A percentile compares a stretch with the other conserved stretches of the same genome.
Evolutionary conservation across 2,113 vertebrate species (phyloP).

Genomic region (Pseudorhombus dupliciocellatus): DNA sequence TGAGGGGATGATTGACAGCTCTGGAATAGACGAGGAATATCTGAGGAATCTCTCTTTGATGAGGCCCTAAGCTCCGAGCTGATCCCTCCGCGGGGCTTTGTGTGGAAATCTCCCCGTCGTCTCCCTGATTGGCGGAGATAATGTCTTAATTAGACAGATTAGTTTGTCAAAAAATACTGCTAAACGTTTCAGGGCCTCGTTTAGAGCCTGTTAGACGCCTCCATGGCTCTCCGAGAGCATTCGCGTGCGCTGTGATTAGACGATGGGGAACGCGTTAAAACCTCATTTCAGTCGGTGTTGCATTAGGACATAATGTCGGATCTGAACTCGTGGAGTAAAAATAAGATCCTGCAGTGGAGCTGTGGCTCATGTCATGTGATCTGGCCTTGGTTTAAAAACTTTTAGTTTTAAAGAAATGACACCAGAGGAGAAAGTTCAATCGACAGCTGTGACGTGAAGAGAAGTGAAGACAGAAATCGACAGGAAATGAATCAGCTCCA

Average conservation of each 20-base stretch:
- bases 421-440: not conserved
- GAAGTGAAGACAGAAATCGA: not conserved
- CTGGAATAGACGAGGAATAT: constrained; percentile 65
- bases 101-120: constrained; percentile 46
- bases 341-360: too few relatives aligned
- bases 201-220: constrained; percentile 44
- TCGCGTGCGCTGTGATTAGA: constrained; percentile 30
- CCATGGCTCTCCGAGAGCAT: constrained; percentile 17
- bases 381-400: too few relatives aligned
- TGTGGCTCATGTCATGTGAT: not conserved
- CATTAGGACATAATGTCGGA: not conserved
- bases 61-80: constrained; percentile 43
- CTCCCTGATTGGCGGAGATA: constrained; percentile 52
- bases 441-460: too few relatives aligned
- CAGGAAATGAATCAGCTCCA: not conserved
- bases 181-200: constrained; percentile 50
- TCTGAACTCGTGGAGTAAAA: not conserved
- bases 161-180: constrained; percentile 48
- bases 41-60: constrained; percentile 63
- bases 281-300: not conserved
- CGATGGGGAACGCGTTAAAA: not conserved
- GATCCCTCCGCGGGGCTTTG: constrained; percentile 34
- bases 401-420: not conserved
- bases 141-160: constrained; percentile 66
- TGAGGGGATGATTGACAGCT: constrained; percentile 71